Conservation (phyloP, 2,113 vertebrate genomes). For the Bubo blakistoni region DNA sequence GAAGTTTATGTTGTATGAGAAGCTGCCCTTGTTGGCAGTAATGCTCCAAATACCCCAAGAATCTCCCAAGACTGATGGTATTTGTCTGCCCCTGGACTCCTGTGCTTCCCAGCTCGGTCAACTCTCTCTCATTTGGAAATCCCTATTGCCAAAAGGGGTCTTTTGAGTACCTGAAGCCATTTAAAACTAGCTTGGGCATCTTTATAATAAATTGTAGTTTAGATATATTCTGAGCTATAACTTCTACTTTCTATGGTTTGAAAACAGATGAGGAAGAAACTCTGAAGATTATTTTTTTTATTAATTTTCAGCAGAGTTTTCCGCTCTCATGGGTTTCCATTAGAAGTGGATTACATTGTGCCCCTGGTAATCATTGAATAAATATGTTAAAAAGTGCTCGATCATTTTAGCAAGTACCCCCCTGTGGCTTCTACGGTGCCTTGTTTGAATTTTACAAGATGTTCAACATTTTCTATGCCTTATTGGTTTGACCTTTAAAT, state of each 20-base stretch:
- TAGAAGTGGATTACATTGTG: background rate
- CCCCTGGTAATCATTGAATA: conserved; percentile 48
- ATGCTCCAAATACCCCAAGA: background rate
- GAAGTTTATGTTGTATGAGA: background rate
- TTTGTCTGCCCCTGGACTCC: background rate
- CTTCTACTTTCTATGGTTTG: background rate
- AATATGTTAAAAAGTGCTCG: conserved; percentile 43
- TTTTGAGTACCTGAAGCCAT: background rate
- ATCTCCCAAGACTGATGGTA: fast-evolving
- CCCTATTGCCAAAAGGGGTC: background rate
- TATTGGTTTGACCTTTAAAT: conserved; percentile 65
- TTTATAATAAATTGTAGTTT: background rate
- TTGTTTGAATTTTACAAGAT: conserved; percentile 63
- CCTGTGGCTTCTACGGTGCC: conserved; percentile 1
- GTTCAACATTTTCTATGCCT: conserved; percentile 53
- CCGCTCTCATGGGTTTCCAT: background rate
- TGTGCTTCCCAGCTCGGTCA: background rate
- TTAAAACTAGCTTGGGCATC: background rate
- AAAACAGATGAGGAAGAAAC: background rate
- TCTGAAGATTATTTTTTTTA: background rate
- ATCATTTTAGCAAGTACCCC: conserved; percentile 39
- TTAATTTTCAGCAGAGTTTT: background rate
- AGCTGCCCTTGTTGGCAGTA: fast-evolving
- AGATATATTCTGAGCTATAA: background rate
- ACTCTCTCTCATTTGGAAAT: background rate